Conservation (phyloP, 2,113 vertebrate genomes). For the Lepisosteus osseus region DNA sequence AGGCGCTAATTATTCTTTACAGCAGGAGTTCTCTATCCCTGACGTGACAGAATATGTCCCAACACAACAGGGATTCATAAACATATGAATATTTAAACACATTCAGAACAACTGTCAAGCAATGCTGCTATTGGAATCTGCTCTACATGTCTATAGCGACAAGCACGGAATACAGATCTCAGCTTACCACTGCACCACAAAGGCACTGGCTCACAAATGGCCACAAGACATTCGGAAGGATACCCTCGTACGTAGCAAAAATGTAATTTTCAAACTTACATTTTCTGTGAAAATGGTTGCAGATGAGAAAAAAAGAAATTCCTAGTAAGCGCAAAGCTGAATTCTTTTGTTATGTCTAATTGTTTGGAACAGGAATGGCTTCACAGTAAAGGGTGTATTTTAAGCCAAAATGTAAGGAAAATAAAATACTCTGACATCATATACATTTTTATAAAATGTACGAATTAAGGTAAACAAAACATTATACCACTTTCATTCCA, state of each 20-base stretch:
- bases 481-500: too few species aligned
- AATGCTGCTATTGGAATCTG: background rate
- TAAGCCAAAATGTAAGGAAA: too few species aligned
- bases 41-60: conserved; percentile 5
- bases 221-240: background rate
- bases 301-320: conserved; percentile 27
- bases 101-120: conserved; percentile 9
- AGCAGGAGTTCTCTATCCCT: conserved; percentile 31
- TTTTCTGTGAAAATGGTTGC: conserved; percentile 39
- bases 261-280: conserved; percentile 4
- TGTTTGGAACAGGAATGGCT: too few species aligned
- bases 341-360: too few species aligned
- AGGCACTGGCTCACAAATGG: background rate
- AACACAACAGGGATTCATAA: conserved; percentile 13
- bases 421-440: too few species aligned
- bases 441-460: too few species aligned
- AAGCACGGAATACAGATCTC: background rate
- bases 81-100: conserved; percentile 20
- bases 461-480: too few species aligned
- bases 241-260: background rate
- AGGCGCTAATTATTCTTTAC: conserved; percentile 45
- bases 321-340: too few species aligned
- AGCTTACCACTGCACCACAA: background rate
- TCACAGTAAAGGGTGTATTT: too few species aligned
- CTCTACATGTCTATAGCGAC: background rate